Percentiles rank a stretch among this genome's conserved stretches.
Evolutionary conservation across 2,113 vertebrate genomes (phyloP).

Genomic region (Pluvialis apricaria): DNA sequence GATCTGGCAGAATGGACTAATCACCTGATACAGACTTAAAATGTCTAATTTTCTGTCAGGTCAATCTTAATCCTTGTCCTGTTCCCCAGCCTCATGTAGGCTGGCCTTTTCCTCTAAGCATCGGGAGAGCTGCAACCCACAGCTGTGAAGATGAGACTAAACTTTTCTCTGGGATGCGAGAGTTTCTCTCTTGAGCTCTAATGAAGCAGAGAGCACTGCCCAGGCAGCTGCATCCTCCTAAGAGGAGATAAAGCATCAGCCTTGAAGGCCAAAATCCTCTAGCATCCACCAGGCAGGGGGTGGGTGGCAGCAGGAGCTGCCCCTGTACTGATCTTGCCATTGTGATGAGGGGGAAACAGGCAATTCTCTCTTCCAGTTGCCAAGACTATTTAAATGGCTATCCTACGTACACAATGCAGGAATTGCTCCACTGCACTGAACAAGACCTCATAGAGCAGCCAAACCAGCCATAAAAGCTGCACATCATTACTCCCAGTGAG

Average conservation of each 20-base stretch:
- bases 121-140: not conserved
- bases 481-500: not conserved
- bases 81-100: not conserved
- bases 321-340: not conserved
- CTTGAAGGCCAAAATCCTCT: not conserved
- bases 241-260: not conserved
- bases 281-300: too few relatives aligned
- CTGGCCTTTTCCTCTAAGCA: not conserved
- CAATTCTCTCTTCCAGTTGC: not conserved
- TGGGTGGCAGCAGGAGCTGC: not conserved
- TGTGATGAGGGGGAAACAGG: not conserved
- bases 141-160: not conserved
- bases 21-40: not conserved
- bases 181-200: not conserved
- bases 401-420: not conserved
- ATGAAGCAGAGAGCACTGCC: not conserved
- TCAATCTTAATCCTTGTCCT: not conserved
- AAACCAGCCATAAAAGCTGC: not conserved
- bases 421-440: not conserved
- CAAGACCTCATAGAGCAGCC: not conserved
- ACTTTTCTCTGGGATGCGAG: not conserved
- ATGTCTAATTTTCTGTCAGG: not conserved
- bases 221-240: not conserved
- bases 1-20: not conserved
- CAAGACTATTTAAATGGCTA: not conserved